Evolutionary conservation across 2,113 vertebrate genomes (phyloP), one percentile per base, ranked within the genome.

Genomic region (Hydropotes inermis): DNA sequence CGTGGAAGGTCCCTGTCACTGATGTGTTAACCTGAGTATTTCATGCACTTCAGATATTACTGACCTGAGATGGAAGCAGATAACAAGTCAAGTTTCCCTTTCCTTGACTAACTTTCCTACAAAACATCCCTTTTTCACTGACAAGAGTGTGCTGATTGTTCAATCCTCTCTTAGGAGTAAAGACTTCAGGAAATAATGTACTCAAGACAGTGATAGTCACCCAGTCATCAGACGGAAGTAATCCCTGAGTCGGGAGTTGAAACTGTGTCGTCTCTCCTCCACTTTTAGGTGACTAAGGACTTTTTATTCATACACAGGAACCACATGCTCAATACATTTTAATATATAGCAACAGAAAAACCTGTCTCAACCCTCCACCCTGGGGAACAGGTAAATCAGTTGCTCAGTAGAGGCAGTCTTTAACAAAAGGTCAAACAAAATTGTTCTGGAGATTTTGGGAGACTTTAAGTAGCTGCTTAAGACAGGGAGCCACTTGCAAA

Each of bases 391-490:
- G 84, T 87, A 95, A 95, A 95, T 96, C 97, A 85, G 98, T 85
- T 95, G 91, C 94, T 92, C 96, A 76, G 91, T 81, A 84, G 94
- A 95, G 57, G 91, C 0, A 0, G 74, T 97, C 94, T 98, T 97
- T 97, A 97, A 95, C 54, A 89, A 97, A 98, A 98, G 93, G 95
- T 98, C 97, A 98, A 97, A 85, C 16, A 54, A 97, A 97, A 98
- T 97, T 97, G 83, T 97, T 92, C 94, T 85, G 82, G 91, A 96
- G 85, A 96, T 54, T 88, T 93, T 93, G 91, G 64, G 94, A 97
- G 79, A 58, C 58, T 89, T 95, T 89, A 97, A 96, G 95, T 89
- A 97, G 91, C 93, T 88, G 43, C 74, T 89, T 94, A 82, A 67
- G 54, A 93, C 47, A 70, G 45, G 45, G 28, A 94, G 52, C 67